Evolutionary conservation across 2,113 vertebrate genomes (phyloP).

Genomic region (Notechis scutatus): DNA sequence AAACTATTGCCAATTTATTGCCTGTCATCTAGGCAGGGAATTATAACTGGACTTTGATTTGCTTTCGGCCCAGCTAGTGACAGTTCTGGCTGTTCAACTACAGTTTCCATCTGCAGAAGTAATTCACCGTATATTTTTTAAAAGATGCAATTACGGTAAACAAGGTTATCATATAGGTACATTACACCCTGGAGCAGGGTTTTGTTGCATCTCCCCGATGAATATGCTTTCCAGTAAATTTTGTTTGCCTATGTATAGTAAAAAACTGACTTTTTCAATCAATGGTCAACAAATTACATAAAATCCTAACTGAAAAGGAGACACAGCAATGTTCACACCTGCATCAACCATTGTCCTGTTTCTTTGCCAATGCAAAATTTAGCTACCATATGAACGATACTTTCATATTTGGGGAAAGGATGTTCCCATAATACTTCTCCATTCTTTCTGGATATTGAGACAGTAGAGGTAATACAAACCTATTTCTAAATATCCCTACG

Average conservation of each 20-base stretch:
- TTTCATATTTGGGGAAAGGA: neutral
- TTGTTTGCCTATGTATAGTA: neutral
- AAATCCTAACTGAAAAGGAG: neutral
- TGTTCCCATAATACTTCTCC: neutral
- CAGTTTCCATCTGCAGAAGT: neutral
- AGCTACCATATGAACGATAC: neutral
- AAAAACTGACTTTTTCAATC: neutral
- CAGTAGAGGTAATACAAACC: neutral
- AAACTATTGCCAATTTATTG: neutral
- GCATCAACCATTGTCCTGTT: neutral
- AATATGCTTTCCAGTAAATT: neutral
- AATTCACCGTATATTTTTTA: neutral
- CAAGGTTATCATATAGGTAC: neutral
- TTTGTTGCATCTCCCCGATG: neutral
- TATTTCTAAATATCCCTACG: neutral
- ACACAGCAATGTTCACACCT: neutral
- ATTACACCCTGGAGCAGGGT: neutral
- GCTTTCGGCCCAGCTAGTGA: neutral
- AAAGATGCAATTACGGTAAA: neutral
- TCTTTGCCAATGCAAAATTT: neutral
- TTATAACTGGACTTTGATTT: neutral
- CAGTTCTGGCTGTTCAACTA: neutral
- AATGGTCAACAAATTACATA: neutral
- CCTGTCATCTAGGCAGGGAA: neutral
- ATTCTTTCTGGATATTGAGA: neutral